A percentile compares a stretch with the other conserved stretches of the same genome.
Evolutionary conservation across 2,888 invertebrate genomes (phyloP).

Genomic region (Furcula furcula): DNA sequence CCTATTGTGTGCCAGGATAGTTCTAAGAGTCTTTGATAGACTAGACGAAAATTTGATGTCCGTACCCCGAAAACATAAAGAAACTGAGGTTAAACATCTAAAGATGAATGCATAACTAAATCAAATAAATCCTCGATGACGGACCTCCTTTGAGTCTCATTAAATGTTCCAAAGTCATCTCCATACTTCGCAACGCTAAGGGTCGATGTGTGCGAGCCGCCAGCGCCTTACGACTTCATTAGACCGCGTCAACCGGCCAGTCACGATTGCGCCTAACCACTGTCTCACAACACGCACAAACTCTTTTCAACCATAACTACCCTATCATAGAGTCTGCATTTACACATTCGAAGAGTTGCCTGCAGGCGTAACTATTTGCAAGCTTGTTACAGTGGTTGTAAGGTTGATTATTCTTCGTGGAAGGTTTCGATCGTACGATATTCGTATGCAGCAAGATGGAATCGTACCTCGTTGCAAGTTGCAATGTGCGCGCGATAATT

Average conservation of each 20-base stretch:
- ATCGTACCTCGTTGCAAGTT: conserved; percentile 33
- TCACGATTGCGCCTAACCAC: conserved; percentile 53
- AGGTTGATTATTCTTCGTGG: conserved; percentile 2
- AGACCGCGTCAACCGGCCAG: conserved; percentile 61
- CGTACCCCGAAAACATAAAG: no score
- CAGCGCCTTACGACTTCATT: conserved; percentile 67
- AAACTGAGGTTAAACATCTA: no score
- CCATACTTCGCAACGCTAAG: conserved; percentile 24
- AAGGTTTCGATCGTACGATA: conserved; percentile 27
- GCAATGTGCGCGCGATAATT: conserved; percentile 33
- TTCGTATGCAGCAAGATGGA: conserved; percentile 28
- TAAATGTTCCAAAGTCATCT: no score
- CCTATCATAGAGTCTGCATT: neutral
- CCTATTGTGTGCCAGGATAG: no score
- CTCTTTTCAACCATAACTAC: neutral
- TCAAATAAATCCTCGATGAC: no score
- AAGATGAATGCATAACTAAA: no score
- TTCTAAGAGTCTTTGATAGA: no score
- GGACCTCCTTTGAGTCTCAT: no score
- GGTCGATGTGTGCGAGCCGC: conserved; percentile 32
- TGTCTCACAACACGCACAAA: conserved; percentile 10
- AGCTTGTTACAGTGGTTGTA: no score
- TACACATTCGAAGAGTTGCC: no score
- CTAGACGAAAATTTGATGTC: no score
- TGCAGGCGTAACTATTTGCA: no score